These are phyloP conservation scores for Drosophila navojoa DNA, from an alignment of 1,140 invertebrate genomes.

Conservation along the genomic window DNA sequence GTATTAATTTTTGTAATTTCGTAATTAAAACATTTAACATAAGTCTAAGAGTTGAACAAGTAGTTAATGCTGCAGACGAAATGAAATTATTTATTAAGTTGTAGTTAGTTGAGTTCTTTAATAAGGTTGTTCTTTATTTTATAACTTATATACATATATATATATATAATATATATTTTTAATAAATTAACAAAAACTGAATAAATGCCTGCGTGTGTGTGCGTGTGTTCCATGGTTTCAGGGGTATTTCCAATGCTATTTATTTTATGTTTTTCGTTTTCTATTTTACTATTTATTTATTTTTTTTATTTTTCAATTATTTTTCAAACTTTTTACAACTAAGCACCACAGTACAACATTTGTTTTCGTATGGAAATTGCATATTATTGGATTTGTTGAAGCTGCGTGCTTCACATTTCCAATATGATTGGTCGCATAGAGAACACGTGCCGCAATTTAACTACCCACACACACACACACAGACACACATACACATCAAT, in stretches of 20 bases:
- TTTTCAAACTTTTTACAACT: too few relatives aligned
- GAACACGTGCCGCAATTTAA: not conserved
- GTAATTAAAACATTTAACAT: constrained; percentile 16
- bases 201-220: constrained; percentile 17
- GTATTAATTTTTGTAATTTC: not conserved
- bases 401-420: constrained; percentile 14
- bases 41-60: constrained; percentile 12
- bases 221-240: constrained; percentile 31
- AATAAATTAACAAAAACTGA: constrained; percentile 45
- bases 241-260: constrained; percentile 1
- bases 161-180: constrained; percentile 22
- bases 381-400: not conserved
- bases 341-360: not conserved
- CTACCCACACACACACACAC: not conserved
- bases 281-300: not conserved
- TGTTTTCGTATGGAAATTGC: not conserved
- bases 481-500: not conserved
- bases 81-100: constrained; percentile 32
- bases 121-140: constrained; percentile 43
- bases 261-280: not conserved
- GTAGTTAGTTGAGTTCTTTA: constrained; percentile 35
- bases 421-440: not conserved
- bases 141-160: constrained; percentile 20
- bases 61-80: constrained; percentile 12
- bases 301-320: not conserved